A percentile compares a stretch with the other conserved stretches of the same genome.
Evolutionary conservation across 2,113 vertebrate genomes (phyloP).

Genomic region (Peromyscus californicus): DNA sequence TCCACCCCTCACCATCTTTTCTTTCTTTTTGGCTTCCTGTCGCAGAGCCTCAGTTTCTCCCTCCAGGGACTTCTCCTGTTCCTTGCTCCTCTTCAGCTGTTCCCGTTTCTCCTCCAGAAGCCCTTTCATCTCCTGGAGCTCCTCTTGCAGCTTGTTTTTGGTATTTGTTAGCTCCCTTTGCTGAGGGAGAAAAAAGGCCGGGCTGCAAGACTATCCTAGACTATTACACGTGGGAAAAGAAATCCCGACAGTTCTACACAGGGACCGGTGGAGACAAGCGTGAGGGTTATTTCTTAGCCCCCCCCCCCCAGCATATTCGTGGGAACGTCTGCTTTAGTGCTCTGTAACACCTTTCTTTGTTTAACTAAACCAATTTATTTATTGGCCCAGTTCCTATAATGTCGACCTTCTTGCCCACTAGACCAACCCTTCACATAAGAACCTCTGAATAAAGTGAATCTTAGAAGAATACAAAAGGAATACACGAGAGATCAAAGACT

Average conservation of each 20-base stretch:
- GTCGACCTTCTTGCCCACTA: background rate
- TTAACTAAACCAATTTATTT: slow-evolving; percentile 44
- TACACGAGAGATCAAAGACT: slow-evolving; percentile 51
- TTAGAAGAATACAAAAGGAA: slow-evolving; percentile 44
- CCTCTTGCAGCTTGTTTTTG: slow-evolving; percentile 70
- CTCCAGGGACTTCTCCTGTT: slow-evolving; percentile 68
- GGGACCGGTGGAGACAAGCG: background rate
- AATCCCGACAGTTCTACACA: background rate
- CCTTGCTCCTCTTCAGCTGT: slow-evolving; percentile 72
- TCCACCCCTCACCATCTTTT: slow-evolving; percentile 77
- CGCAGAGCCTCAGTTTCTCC: slow-evolving; percentile 73
- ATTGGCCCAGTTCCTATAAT: background rate
- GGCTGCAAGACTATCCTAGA: background rate
- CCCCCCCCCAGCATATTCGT: background rate
- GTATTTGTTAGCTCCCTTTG: slow-evolving; percentile 70
- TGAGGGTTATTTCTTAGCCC: background rate
- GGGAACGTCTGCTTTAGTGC: background rate
- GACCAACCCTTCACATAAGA: slow-evolving; percentile 50
- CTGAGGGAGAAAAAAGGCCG: slow-evolving; percentile 64
- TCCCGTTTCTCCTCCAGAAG: slow-evolving; percentile 77
- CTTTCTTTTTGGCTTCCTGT: slow-evolving; percentile 68
- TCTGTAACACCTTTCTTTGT: slow-evolving; percentile 41
- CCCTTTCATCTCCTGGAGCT: slow-evolving; percentile 75
- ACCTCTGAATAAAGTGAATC: slow-evolving; percentile 28
- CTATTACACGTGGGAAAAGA: background rate